These are phyloP conservation scores for Stenotaenia linearis DNA, from an alignment of 2,888 invertebrate species.

Conservation along the genomic window DNA sequence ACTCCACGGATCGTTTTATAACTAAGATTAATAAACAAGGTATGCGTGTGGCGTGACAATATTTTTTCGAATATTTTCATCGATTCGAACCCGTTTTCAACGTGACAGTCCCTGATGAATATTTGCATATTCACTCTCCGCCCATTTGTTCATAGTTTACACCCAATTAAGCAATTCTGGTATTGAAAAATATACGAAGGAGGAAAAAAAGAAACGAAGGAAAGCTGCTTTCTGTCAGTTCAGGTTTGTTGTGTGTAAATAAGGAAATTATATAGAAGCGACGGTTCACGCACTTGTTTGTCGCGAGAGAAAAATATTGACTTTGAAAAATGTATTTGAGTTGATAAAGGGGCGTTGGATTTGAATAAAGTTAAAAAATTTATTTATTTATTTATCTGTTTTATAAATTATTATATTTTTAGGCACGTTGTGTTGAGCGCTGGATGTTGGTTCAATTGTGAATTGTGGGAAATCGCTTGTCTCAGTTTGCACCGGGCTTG, in stretches of 20 bases:
- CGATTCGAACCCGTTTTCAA: not conserved
- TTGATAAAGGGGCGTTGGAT: not conserved
- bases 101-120: not conserved
- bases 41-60: not conserved
- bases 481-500: constrained; percentile 76
- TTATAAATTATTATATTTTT: constrained; percentile 18
- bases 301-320: not conserved
- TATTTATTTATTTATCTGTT: not conserved
- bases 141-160: constrained; percentile 13
- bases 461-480: constrained; percentile 81
- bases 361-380: constrained; percentile 1
- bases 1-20: too few species aligned
- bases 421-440: constrained; percentile 64
- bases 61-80: not conserved
- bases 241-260: constrained; percentile 1
- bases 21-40: not conserved
- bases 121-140: constrained; percentile 7
- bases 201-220: not conserved
- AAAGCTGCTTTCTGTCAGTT: not conserved
- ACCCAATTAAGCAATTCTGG: constrained; percentile 11
- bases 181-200: not conserved
- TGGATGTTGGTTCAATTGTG: constrained; percentile 63
- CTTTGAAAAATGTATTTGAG: constrained; percentile 1
- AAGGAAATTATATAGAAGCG: constrained; percentile 11
- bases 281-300: not conserved